These are phyloP conservation scores for Bos taurus DNA, from an alignment of 2,113 vertebrate genomes.

Conservation along the genomic window DNA sequence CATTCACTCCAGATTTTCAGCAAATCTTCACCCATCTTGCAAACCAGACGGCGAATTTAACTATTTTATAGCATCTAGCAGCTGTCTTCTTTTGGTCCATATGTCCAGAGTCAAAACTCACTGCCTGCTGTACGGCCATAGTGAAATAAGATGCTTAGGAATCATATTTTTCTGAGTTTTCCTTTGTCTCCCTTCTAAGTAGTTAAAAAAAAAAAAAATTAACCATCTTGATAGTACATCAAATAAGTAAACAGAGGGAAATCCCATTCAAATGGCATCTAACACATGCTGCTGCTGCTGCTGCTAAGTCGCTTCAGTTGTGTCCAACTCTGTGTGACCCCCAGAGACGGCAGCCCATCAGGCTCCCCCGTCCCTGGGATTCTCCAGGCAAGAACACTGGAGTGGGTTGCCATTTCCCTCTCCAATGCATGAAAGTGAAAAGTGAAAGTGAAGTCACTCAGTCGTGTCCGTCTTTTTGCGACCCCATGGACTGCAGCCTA, in stretches of 20 bases:
- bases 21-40: background rate
- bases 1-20: background rate
- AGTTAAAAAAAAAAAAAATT: background rate
- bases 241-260: background rate
- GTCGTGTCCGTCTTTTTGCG: too few relatives aligned
- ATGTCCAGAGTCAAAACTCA: slow-evolving; percentile 10
- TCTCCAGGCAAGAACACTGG: too few relatives aligned
- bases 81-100: slow-evolving; percentile 30
- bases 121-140: background rate
- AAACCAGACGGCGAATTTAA: slow-evolving; percentile 38
- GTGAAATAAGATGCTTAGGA: background rate
- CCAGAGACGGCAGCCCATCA: too few relatives aligned
- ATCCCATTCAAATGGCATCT: background rate
- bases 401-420: too few relatives aligned
- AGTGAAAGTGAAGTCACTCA: too few relatives aligned
- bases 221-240: background rate
- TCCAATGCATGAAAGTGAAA: too few relatives aligned
- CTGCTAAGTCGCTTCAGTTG: rapidly evolving
- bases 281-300: background rate
- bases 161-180: background rate
- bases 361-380: too few relatives aligned
- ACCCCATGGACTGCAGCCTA: too few relatives aligned
- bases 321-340: rapidly evolving
- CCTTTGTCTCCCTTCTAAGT: background rate
- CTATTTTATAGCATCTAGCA: background rate